Conservation (phyloP, 1,140 invertebrate species). For the Diorhabda carinulata region DNA sequence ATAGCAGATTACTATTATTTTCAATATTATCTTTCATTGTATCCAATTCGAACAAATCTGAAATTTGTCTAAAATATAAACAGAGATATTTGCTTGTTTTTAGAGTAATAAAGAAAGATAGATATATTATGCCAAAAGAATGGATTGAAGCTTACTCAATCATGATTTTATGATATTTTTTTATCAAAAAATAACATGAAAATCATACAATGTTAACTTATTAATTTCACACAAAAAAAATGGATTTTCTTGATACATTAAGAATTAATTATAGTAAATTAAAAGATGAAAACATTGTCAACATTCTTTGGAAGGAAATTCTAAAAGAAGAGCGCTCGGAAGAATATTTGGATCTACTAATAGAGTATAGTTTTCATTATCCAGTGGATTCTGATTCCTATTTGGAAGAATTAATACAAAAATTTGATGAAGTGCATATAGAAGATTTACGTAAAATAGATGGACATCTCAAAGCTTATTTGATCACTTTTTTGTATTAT, state of each 20-base stretch:
- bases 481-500: conserved; percentile 29
- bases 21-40: too few species aligned
- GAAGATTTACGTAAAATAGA: conserved; percentile 27
- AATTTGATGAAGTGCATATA: conserved; percentile 25
- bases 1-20: too few species aligned
- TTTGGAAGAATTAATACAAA: conserved; percentile 25
- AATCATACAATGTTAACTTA: background rate
- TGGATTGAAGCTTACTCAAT: too few species aligned
- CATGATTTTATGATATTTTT: too few species aligned
- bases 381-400: conserved; percentile 30
- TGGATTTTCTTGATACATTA: conserved; percentile 26
- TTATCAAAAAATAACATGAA: background rate
- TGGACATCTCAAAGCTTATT: conserved; percentile 25
- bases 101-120: too few species aligned
- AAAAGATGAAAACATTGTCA: conserved; percentile 17
- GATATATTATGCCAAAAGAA: too few species aligned
- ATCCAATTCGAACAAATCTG: too few species aligned
- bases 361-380: conserved; percentile 30
- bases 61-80: too few species aligned
- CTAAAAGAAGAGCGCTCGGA: conserved; percentile 19
- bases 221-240: conserved; percentile 5
- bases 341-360: conserved; percentile 21
- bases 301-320: conserved; percentile 26
- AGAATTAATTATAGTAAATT: conserved; percentile 23
- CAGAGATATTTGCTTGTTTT: too few species aligned